Base-by-base conservation (phyloP, 2,888 invertebrate species). In the Limnephilus auricula region DNA sequence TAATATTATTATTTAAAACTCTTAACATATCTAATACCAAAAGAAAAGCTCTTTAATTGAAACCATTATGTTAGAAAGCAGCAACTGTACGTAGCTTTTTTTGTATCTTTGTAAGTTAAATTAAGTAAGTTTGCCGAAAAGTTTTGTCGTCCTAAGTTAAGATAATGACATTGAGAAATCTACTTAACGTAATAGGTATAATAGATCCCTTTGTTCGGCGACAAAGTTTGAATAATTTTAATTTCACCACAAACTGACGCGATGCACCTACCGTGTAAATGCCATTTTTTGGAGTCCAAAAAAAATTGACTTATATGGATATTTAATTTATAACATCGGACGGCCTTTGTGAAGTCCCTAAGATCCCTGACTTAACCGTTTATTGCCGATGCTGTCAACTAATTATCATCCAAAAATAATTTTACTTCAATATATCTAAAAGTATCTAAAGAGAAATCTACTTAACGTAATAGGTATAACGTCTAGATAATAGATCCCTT, bases 391-490 rank as follows among this genome's bases (percentile, higher is more conserved):
- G 40, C 12, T 40, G 10, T 40, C 40, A 37, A 37, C 37, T 37
- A 40, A 12, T 40, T 40, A 5, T 40, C 40, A 12, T 40, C 37
- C 37, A 9, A 0, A 9, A 9, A 0, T 37, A 37, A 37, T 37
- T 9, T 37, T 37, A 9, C 10, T 9, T 37, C 9, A 40, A 40
- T 40, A 5, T 40, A 40, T 40, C 1, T n/a, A n/a, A n/a, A n/a
- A n/a, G n/a, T n/a, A n/a, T n/a, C n/a, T n/a, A n/a, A n/a, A n/a
- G 31, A 31, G 31, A 80, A 80, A 80, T 31, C 32, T 32, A 80
- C 32, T 12, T 80, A 80, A 80, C 80, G 32, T 18, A 80, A 80
- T 80, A n/a, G n/a, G n/a, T n/a, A n/a, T n/a, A n/a, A n/a, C n/a
- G n/a, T n/a, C n/a, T n/a, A n/a, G n/a, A n/a, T n/a, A n/a, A n/a